Evolutionary conservation across 2,113 vertebrate genomes (phyloP).

Genomic region (Oreochromis niloticus): DNA sequence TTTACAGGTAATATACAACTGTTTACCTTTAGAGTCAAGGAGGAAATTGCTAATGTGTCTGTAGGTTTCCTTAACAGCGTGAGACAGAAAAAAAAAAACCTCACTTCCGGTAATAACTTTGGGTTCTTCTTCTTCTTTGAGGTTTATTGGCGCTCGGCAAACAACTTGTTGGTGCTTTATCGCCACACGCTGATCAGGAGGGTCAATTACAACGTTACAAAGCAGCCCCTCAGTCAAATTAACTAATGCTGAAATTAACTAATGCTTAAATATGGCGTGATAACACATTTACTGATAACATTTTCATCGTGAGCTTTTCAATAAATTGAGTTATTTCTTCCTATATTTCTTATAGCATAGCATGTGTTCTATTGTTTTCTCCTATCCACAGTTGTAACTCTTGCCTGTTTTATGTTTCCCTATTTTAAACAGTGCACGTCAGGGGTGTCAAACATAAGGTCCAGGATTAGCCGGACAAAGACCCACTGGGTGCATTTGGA

Average conservation of each 20-base stretch:
- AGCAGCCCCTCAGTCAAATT: not conserved
- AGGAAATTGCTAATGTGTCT: not conserved
- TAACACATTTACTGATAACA: not conserved
- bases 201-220: not conserved
- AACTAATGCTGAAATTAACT: not conserved
- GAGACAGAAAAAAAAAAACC: not conserved
- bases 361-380: not conserved
- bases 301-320: not conserved
- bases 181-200: not conserved
- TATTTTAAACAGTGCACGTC: not conserved
- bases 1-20: not conserved
- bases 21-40: conserved; percentile 35
- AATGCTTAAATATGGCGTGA: not conserved
- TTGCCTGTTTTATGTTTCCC: not conserved
- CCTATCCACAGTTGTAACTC: not conserved
- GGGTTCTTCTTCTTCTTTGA: not conserved
- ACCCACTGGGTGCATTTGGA: not conserved
- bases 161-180: not conserved
- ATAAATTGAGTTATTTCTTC: not conserved
- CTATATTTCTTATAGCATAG: not conserved
- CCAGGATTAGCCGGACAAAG: not conserved
- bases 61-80: conserved; percentile 35
- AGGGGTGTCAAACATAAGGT: no score
- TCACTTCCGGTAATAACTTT: conserved; percentile 59
- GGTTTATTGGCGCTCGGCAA: not conserved